Conservation (phyloP, 2,113 vertebrate genomes). For the Nanorana parkeri region DNA sequence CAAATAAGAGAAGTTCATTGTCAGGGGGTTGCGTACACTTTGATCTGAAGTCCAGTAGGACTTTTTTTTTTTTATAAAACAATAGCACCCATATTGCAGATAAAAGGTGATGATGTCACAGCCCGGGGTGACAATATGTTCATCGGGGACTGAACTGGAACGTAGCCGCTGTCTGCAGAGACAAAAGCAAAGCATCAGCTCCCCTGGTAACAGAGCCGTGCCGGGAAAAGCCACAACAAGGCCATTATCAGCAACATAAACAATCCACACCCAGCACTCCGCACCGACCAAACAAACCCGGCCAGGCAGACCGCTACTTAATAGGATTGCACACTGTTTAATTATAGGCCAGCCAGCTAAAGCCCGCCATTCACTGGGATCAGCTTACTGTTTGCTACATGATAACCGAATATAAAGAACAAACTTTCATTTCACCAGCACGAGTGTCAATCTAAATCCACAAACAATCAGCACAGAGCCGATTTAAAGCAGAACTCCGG, state of each 20-base stretch:
- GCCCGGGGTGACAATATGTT: no score
- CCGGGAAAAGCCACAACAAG: conserved; percentile 25
- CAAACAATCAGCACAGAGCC: not conserved
- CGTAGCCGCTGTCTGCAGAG: not conserved
- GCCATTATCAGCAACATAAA: conserved; percentile 19
- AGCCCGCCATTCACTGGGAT: not conserved
- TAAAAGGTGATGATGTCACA: no score
- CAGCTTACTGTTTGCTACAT: conserved; percentile 4
- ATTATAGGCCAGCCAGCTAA: conserved; percentile 2
- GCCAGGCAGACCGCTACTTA: not conserved
- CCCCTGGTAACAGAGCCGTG: conserved; percentile 32
- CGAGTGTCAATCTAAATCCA: not conserved
- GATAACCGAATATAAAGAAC: not conserved
- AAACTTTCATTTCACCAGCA: not conserved
- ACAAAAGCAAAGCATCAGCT: conserved; percentile 29
- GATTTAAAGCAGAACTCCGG: no score
- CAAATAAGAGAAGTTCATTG: no score
- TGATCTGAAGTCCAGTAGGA: no score
- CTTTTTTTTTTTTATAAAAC: no score
- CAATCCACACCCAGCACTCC: conserved; percentile 11
- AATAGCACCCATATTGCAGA: no score
- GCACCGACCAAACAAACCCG: not conserved
- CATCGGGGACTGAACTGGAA: not conserved
- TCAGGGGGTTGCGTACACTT: no score
- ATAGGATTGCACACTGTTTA: not conserved